Evolutionary conservation across 2,888 invertebrate species (phyloP).

Genomic region (Phengaris alcon): DNA sequence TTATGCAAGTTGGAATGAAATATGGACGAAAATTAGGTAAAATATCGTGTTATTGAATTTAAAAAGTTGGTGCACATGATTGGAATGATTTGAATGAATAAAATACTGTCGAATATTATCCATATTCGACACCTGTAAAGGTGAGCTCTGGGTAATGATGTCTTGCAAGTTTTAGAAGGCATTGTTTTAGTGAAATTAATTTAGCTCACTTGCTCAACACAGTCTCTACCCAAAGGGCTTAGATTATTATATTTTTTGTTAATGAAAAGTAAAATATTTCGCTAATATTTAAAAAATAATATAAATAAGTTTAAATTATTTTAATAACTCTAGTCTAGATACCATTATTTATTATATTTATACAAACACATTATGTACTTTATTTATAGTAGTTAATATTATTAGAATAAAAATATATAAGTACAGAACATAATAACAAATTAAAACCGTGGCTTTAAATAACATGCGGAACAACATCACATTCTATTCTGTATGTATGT

Average conservation of each 20-base stretch:
- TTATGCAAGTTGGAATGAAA: conserved; percentile 75
- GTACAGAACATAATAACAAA: not conserved
- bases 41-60: conserved; percentile 41
- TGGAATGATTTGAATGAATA: conserved; percentile 13
- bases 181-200: conserved; percentile 12
- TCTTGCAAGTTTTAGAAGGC: conserved; percentile 15
- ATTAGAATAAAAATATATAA: too few species aligned
- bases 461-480: not conserved
- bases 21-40: conserved; percentile 74
- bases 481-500: not conserved
- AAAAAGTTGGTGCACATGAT: conserved; percentile 5
- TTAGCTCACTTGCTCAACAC: not conserved
- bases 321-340: not conserved
- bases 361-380: too few species aligned
- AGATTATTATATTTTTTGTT: too few species aligned
- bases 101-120: not conserved
- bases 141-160: conserved; percentile 5
- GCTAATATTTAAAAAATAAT: too few species aligned
- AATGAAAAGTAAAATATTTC: too few species aligned
- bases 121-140: conserved; percentile 21
- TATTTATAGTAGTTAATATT: too few species aligned
- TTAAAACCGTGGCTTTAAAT: not conserved
- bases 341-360: not conserved
- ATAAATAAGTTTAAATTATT: too few species aligned
- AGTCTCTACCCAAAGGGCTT: conserved; percentile 10